Percentiles rank a stretch among this genome's conserved stretches.
These are phyloP conservation scores for Hypomesus transpacificus DNA, from an alignment of 2,113 vertebrate genomes.

Conservation along the genomic window DNA sequence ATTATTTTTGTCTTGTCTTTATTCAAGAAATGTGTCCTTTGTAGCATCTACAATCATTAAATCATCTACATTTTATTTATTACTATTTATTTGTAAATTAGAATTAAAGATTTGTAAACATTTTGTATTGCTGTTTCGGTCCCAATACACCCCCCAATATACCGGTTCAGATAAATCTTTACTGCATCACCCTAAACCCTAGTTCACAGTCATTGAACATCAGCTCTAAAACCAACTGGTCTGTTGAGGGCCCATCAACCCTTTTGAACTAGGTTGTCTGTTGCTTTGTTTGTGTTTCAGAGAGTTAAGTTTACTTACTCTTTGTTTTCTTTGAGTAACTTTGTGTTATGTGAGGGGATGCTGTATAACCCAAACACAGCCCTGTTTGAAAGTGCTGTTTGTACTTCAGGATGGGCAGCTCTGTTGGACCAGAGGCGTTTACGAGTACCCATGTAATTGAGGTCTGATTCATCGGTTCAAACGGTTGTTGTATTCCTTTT, in stretches of 20 bases:
- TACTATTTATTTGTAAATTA: background rate
- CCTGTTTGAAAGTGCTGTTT: constrained; percentile 8
- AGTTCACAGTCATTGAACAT: constrained; percentile 3
- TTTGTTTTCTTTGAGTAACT: constrained; percentile 17
- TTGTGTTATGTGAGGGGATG: constrained; percentile 16
- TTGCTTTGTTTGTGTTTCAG: constrained; percentile 30
- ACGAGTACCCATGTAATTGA: constrained; percentile 12
- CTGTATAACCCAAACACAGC: constrained; percentile 5
- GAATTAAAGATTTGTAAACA: no score
- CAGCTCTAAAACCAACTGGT: background rate
- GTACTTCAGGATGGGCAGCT: constrained; percentile 5
- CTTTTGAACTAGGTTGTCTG: constrained; percentile 19
- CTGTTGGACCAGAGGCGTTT: constrained; percentile 2
- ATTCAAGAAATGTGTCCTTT: background rate
- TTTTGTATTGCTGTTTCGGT: no score
- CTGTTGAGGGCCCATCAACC: constrained; percentile 1
- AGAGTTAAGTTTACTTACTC: constrained; percentile 23
- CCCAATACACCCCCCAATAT: background rate
- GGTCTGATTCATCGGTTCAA: constrained; percentile 26
- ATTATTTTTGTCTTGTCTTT: background rate
- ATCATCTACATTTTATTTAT: background rate
- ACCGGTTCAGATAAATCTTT: background rate
- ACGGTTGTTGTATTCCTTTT: constrained; percentile 19
- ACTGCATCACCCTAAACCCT: constrained; percentile 9
- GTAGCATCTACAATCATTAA: background rate